These are phyloP conservation scores for Silurus asotus DNA, from an alignment of 2,113 vertebrate genomes.

Conservation along the genomic window DNA sequence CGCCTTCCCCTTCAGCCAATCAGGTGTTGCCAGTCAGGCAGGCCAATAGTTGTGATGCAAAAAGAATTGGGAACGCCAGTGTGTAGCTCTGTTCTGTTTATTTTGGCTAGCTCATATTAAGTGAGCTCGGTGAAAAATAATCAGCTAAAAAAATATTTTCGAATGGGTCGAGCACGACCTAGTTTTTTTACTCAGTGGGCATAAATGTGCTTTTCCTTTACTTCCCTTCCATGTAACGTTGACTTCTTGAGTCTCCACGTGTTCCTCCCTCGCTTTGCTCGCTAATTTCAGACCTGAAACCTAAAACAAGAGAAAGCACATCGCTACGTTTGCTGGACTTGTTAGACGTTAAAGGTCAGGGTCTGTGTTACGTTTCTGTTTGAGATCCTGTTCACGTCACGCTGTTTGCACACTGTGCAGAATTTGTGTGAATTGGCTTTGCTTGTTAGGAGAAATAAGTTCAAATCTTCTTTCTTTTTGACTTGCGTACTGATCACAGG, in stretches of 20 bases:
- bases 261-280: background rate
- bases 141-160: background rate
- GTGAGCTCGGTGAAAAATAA: background rate
- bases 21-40: slow-evolving; percentile 6
- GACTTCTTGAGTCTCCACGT: background rate
- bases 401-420: background rate
- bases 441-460: background rate
- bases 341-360: slow-evolving; percentile 35
- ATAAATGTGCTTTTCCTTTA: background rate
- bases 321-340: background rate
- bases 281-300: slow-evolving; percentile 27
- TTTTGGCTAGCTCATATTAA: background rate
- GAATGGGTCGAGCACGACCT: background rate
- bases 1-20: slow-evolving; percentile 48
- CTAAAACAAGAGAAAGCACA: background rate
- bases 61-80: background rate
- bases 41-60: slow-evolving; percentile 17
- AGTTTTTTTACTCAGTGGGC: background rate
- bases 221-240: background rate
- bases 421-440: background rate
- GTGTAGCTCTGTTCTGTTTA: background rate
- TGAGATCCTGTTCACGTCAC: slow-evolving; percentile 18
- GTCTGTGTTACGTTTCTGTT: background rate
- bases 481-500: background rate
- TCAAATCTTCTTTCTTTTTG: background rate